A percentile compares a stretch with the other conserved stretches of the same genome.
These are phyloP conservation scores for Phymastichus coffea DNA, from an alignment of 1,140 invertebrate genomes.

Conservation along the genomic window DNA sequence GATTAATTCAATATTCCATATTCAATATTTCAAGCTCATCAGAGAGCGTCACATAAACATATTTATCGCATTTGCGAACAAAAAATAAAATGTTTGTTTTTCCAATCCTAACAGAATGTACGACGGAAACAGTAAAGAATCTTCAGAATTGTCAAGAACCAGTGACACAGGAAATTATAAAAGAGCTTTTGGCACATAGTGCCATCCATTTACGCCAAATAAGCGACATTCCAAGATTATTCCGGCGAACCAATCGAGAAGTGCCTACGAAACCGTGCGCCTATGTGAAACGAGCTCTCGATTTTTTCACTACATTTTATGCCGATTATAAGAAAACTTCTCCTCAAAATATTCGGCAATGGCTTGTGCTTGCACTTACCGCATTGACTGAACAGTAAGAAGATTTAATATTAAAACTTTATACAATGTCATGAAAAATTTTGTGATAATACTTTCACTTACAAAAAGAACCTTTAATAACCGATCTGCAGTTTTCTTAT, in stretches of 20 bases:
- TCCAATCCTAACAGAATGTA: conserved; percentile 49
- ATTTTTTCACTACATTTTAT: conserved; percentile 64
- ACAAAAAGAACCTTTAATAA: too few relatives aligned
- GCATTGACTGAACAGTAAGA: conserved; percentile 69
- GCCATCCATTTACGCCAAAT: conserved; percentile 70
- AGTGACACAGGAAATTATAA: conserved; percentile 61
- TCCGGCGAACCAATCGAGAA: conserved; percentile 89
- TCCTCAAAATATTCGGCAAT: conserved; percentile 57
- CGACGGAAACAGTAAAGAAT: conserved; percentile 55
- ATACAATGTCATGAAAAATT: too few relatives aligned
- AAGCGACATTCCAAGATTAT: conserved; percentile 88
- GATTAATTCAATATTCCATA: too few relatives aligned
- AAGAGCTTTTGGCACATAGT: conserved; percentile 61
- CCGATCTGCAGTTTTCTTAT: conserved; percentile 1
- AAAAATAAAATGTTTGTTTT: too few relatives aligned
- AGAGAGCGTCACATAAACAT: too few relatives aligned
- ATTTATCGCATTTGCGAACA: too few relatives aligned
- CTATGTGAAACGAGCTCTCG: conserved; percentile 73
- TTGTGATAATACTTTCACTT: too few relatives aligned
- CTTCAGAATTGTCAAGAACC: conserved; percentile 56
- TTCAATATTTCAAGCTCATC: too few relatives aligned
- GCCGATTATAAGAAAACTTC: conserved; percentile 58
- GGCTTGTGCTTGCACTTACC: conserved; percentile 63
- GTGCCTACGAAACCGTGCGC: conserved; percentile 74
- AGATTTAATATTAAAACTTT: too few relatives aligned